These are phyloP conservation scores for Agrochola macilenta DNA, from an alignment of 2,888 invertebrate genomes.

Conservation along the genomic window DNA sequence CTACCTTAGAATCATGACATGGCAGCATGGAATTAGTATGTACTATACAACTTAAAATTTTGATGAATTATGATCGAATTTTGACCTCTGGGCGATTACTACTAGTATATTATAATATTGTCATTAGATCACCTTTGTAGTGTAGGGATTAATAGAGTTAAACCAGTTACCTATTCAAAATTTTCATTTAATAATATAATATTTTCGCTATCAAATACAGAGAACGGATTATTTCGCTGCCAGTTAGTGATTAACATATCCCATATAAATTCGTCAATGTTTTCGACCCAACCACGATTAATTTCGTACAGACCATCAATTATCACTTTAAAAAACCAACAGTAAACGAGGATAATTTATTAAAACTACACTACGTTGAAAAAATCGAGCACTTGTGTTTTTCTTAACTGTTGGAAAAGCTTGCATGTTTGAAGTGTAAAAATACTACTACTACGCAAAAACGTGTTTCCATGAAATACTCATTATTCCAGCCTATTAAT, in stretches of 20 bases:
- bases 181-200: neutral
- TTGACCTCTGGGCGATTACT: too few relatives aligned
- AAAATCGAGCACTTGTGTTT: neutral
- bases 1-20: too few relatives aligned
- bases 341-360: constrained; percentile 9
- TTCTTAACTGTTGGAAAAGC: neutral
- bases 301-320: constrained; percentile 14
- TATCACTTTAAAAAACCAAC: constrained; percentile 16
- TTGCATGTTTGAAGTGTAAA: neutral
- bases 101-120: too few relatives aligned
- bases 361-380: neutral
- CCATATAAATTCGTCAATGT: constrained; percentile 23
- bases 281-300: neutral
- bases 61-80: too few relatives aligned
- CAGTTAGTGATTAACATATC: neutral
- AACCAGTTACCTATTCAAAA: neutral
- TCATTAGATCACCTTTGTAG: neutral
- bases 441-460: neutral
- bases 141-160: neutral
- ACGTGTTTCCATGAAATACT: neutral
- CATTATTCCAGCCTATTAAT: neutral
- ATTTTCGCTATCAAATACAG: constrained; percentile 5
- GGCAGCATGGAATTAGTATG: too few relatives aligned
- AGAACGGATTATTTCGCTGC: neutral
- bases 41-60: too few relatives aligned